phyloP scores from a whole-genome alignment of 1,140 invertebrate species.

The Eupristina koningsbergeri region DNA sequence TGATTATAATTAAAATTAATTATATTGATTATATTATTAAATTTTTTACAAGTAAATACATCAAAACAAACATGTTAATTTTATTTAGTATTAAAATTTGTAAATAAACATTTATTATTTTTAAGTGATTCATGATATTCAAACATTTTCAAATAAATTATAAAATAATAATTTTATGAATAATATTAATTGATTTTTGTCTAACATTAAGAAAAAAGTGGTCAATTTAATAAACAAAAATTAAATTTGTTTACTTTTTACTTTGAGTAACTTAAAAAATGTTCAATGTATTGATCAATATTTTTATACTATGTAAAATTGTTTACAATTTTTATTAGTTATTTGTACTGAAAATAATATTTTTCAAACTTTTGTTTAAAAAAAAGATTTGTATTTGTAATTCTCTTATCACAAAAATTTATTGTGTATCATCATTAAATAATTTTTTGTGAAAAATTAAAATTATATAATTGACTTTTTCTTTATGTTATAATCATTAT shows the following conservation, averaged over 20 bases:
- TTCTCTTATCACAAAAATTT: neutral
- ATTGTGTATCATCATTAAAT: neutral
- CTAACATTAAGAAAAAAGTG: neutral
- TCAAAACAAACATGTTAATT: conserved; percentile 12
- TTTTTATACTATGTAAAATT: neutral
- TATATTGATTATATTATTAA: neutral
- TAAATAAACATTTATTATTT: conserved; percentile 17
- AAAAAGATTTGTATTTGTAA: neutral
- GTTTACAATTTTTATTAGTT: conserved; percentile 23
- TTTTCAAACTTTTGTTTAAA: neutral
- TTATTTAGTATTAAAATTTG: conserved; percentile 3
- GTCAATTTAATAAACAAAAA: neutral
- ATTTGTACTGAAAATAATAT: neutral
- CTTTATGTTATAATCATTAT: neutral
- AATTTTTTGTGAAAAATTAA: neutral
- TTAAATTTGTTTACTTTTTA: neutral
- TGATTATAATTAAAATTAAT: conserved; percentile 28
- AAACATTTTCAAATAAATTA: neutral
- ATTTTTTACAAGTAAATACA: conserved; percentile 24
- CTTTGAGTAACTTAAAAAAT: neutral
- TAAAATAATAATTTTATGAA: neutral
- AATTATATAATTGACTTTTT: neutral
- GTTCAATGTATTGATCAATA: neutral
- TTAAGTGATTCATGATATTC: neutral
- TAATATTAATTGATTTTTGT: neutral